Evolutionary conservation across 2,113 vertebrate genomes (phyloP).

Genomic region (Ameiurus melas): DNA sequence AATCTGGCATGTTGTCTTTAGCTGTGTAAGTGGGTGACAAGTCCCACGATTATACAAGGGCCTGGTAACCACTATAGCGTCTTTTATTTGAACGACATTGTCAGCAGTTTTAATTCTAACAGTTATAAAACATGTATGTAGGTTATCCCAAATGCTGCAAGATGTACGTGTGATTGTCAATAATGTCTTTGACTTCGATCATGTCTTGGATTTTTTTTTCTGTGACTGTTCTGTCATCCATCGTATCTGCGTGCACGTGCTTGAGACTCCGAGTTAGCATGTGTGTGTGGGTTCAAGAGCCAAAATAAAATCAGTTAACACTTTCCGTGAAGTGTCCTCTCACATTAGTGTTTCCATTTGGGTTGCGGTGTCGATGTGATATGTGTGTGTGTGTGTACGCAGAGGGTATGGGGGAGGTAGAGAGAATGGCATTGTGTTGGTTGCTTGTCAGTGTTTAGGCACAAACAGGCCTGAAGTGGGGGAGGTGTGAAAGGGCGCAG

Average conservation of each 20-base stretch:
- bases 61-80: not conserved
- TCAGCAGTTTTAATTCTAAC: not conserved
- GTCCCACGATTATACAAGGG: not conserved
- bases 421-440: slow-evolving; percentile 83
- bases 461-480: slow-evolving; percentile 85
- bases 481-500: slow-evolving; percentile 82
- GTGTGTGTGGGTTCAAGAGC: not conserved
- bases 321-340: slow-evolving; percentile 63
- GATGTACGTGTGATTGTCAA: not conserved
- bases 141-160: not conserved
- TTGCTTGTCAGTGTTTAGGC: slow-evolving; percentile 83
- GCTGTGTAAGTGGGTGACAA: not conserved
- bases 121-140: not conserved
- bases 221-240: not conserved
- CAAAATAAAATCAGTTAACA: slow-evolving; percentile 68
- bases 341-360: slow-evolving; percentile 79
- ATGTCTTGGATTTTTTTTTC: not conserved
- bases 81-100: too few species aligned
- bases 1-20: not conserved
- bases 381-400: slow-evolving; percentile 71
- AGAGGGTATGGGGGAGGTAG: slow-evolving; percentile 68
- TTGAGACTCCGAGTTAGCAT: not conserved
- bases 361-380: slow-evolving; percentile 39
- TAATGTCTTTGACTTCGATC: not conserved
- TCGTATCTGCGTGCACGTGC: not conserved